Evolutionary conservation across 1,140 invertebrate species (phyloP).

Genomic region (Bombus waltoni): DNA sequence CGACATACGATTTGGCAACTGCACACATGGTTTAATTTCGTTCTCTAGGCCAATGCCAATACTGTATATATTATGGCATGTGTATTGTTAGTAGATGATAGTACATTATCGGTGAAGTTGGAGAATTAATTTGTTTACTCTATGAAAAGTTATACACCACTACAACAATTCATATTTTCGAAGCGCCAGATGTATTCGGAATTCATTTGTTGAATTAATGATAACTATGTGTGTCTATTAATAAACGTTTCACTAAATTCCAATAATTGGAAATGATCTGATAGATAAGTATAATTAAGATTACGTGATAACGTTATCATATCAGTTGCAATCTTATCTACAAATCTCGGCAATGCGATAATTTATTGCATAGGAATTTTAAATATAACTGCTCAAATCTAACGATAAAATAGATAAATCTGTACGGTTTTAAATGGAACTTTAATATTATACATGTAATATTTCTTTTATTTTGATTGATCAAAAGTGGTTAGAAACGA

Average conservation of each 20-base stretch:
- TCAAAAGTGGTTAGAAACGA: no score
- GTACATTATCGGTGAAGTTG: background rate
- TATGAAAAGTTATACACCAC: background rate
- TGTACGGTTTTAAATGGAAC: background rate
- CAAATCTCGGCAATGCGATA: background rate
- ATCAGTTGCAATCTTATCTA: constrained; percentile 1
- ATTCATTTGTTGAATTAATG: no score
- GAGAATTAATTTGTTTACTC: background rate
- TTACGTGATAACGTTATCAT: background rate
- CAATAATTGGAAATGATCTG: background rate
- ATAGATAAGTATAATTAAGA: background rate
- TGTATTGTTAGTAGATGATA: background rate
- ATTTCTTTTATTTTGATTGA: background rate
- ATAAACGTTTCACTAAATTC: background rate
- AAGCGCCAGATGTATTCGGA: background rate
- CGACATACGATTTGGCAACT: constrained; percentile 68
- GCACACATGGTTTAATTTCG: constrained; percentile 68
- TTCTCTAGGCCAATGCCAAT: constrained; percentile 77
- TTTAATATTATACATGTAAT: background rate
- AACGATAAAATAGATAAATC: background rate
- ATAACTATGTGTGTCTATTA: background rate
- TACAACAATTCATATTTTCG: background rate
- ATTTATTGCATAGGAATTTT: background rate
- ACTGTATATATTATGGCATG: constrained; percentile 7
- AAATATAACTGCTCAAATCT: background rate